A percentile compares a stretch with the other conserved stretches of the same genome.
These are phyloP conservation scores for Drosophila neutralis DNA, from an alignment of 2,888 invertebrate species.

Conservation along the genomic window DNA sequence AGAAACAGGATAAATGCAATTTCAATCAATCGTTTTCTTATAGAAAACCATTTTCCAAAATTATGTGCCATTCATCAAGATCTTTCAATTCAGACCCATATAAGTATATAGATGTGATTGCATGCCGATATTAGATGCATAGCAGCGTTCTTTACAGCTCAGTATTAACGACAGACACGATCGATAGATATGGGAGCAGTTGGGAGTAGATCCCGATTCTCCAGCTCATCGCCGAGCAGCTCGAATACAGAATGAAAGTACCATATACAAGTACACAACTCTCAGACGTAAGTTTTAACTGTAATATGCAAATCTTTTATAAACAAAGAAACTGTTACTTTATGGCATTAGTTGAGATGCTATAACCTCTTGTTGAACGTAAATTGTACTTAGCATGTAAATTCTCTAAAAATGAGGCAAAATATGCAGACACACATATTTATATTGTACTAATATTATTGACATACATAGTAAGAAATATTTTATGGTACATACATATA, in stretches of 20 bases:
- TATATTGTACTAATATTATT: conserved; percentile 65
- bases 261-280: conserved; percentile 65
- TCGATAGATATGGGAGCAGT: neutral
- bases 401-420: conserved; percentile 44
- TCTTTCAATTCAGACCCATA: conserved; percentile 20
- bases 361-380: conserved; percentile 78
- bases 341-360: conserved; percentile 71
- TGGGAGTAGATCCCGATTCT: neutral
- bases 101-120: neutral
- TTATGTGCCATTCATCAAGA: conserved; percentile 4
- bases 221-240: conserved; percentile 17
- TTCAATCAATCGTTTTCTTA: conserved; percentile 19
- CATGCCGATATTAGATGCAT: conserved; percentile 12
- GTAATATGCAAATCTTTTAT: conserved; percentile 69
- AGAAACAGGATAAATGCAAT: conserved; percentile 10
- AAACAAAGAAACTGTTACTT: conserved; percentile 71
- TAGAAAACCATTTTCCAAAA: conserved; percentile 1
- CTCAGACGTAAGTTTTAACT: conserved; percentile 76
- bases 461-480: conserved; percentile 59
- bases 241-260: conserved; percentile 43
- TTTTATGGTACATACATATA: conserved; percentile 58
- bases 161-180: conserved; percentile 49
- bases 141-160: conserved; percentile 64
- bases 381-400: conserved; percentile 70
- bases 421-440: conserved; percentile 41